Evolutionary conservation across 1,140 invertebrate genomes (phyloP).

Genomic region (Elymnias hypermnestra): DNA sequence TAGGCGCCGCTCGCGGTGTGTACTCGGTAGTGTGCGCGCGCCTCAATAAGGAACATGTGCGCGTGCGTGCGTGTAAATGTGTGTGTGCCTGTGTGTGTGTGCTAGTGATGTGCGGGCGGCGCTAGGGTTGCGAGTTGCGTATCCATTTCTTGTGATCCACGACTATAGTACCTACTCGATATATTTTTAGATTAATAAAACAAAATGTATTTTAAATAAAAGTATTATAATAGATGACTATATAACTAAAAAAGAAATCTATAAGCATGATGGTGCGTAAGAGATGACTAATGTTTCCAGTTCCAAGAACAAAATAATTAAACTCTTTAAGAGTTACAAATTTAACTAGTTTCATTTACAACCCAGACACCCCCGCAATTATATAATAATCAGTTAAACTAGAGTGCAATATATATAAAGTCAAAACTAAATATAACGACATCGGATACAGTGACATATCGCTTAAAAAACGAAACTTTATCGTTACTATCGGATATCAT

Average conservation of each 20-base stretch:
- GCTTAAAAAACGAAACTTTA: too few relatives aligned
- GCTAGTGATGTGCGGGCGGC: slow-evolving; percentile 3
- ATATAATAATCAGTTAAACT: too few relatives aligned
- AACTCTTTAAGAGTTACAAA: slow-evolving; percentile 42
- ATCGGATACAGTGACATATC: too few relatives aligned
- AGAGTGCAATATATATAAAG: too few relatives aligned
- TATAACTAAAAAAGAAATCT: slow-evolving; percentile 18
- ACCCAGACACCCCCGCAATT: too few relatives aligned
- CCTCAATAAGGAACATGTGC: too few relatives aligned
- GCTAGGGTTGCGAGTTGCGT: slow-evolving; percentile 3
- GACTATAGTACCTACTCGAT: slow-evolving; percentile 32
- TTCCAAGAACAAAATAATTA: slow-evolving; percentile 51
- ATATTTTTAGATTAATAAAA: slow-evolving; percentile 18
- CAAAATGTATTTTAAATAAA: slow-evolving; percentile 24
- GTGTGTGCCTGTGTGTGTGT: slow-evolving; percentile 9
- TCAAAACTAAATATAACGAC: too few relatives aligned
- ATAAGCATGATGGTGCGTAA: slow-evolving; percentile 41
- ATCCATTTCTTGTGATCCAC: slow-evolving; percentile 28
- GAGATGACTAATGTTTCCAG: slow-evolving; percentile 36
- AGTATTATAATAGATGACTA: slow-evolving; percentile 15
- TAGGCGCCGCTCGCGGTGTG: neutral
- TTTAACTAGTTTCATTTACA: slow-evolving; percentile 25
- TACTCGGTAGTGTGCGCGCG: too few relatives aligned
- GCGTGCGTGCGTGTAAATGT: neutral
- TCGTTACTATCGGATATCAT: too few relatives aligned